Base-by-base conservation (phyloP, 1,140 invertebrate species). In the Drosophila orosa region DNA sequence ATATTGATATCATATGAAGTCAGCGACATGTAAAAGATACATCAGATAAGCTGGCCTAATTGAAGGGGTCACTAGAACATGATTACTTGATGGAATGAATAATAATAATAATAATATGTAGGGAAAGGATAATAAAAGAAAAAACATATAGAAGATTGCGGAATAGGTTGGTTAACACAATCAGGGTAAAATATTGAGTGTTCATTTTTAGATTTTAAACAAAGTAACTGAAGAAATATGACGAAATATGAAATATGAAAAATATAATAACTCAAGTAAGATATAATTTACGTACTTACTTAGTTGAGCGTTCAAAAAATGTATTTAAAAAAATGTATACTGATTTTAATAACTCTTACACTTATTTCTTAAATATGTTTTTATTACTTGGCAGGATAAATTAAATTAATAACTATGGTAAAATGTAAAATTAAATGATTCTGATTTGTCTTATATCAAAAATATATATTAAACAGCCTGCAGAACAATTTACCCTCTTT, bases 1-100 rank as follows among this genome's bases (percentile, higher is more conserved):
- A 12, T 48, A 80, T 74, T 75, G 42, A 69, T 83, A 74, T 65
- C 48, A 37, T 31, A 56, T 42, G 19, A 33, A 42, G 55, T 74
- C 57, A 80, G 56, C n/a, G 39, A 44, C 19, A 63, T 44, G 61
- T 47, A 69, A 67, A 35, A 61, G 48, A 69, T 55, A 76, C 48
- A 44, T 47, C 45, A 39, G 42, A 75, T 83, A 73, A 83, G 66
- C 80, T 76, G 74, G 44, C 17, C 35, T 50, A 80, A 80, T 80
- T 80, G 56, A 40, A 29, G 25, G 27, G 47, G 33, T 57, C 19
- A 5, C 15, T 10, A 27, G 31, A 31, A 17, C 1, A 19, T 5
- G 42, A n/a, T 15, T 31, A 33, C 24, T 31, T 17, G 9, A 22
- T 19, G 13, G 7, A 47, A 24, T 13, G 19, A 62, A 12, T 9